Evolutionary conservation across 1,140 invertebrate species (phyloP), one percentile per base, ranked within the genome.

Genomic region (Drosophila saltans): DNA sequence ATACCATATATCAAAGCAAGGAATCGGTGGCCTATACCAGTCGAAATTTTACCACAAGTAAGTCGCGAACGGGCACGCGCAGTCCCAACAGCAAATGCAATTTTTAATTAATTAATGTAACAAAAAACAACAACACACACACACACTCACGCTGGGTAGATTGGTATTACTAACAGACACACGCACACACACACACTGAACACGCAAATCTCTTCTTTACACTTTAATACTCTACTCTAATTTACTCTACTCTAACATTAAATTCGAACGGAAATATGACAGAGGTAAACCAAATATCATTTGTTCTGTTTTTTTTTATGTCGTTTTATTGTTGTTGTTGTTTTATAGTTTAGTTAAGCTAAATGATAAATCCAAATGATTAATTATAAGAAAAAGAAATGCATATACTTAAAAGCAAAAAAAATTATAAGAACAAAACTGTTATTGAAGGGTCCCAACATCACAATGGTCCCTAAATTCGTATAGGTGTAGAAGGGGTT

Each of bases 1-100:
- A 96, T 91, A 97, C 97, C 40, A 95, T 98, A 30, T 97, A 97
- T 88, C 96, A 98, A 91, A 95, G 95, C 75, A 98, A 98, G 93
- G 97, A 98, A 92, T 97, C 97, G 85, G 95, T 96, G 45, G 96
- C 96, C 7, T 98, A 98, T 82, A 97, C 97, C 52, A 97, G 97
- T 69, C 94, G 96, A 62, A 98, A 98, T 93, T 98, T 98, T 90
- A 98, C 97, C 48, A 98, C 97, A 78, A 97, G 97, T 98, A 93
- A 95, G 95, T 94, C 74, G 48, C 72, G 83, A 68, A 52, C 59
- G 7, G 71, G 70, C 40, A 80, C 67, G 11, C 75, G 70, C 55
- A 56, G 61, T 74, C 83, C 82, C 72, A 75, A 77, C 68, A 69
- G 58, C 59, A 74, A 67, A 67, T 86, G 82, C 68, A 86, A 86